These are phyloP conservation scores for Rattus norvegicus DNA, from an alignment of 2,113 vertebrate species.

Conservation along the genomic window GRCr8 NC_086030.1:41711501-41712000, in stretches of 20 bases:
- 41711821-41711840: not conserved
- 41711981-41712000: not conserved
- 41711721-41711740: not conserved
- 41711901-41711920: constrained; percentile 18
- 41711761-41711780: not conserved
- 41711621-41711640: not conserved
- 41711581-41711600: not conserved
- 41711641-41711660: not conserved
- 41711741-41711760: accelerated
- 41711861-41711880: not conserved
- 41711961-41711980: not conserved
- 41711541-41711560: not conserved
- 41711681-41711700: constrained; percentile 59
- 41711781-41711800: not conserved
- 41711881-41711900: not conserved
- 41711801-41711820: not conserved
- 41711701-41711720: not conserved
- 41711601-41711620: not conserved
- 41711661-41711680: not conserved
- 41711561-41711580: not conserved
- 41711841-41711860: not conserved
- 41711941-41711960: not conserved
- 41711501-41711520: not conserved
- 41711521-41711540: not conserved
- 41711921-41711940: not conserved